These are phyloP conservation scores for Serilophus lunatus DNA, from an alignment of 2,113 vertebrate genomes.

Conservation along the genomic window DNA sequence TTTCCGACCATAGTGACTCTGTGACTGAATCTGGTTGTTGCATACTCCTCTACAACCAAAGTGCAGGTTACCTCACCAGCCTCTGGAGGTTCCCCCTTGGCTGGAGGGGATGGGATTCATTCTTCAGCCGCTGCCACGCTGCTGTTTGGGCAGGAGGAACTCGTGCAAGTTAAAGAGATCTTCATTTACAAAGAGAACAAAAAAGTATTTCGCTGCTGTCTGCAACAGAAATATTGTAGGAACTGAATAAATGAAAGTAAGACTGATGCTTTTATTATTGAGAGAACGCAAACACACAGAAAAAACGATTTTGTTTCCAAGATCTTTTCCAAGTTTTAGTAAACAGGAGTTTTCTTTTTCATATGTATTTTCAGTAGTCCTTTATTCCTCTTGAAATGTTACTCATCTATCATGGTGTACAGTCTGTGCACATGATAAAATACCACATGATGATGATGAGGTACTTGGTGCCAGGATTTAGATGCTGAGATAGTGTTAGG, in stretches of 20 bases:
- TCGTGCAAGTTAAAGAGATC: too few relatives aligned
- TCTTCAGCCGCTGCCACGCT: background rate
- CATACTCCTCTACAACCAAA: slow-evolving; percentile 81
- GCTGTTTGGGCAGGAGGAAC: background rate
- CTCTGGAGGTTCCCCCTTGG: background rate
- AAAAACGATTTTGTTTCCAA: too few relatives aligned
- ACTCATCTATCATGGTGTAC: background rate
- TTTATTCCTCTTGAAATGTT: background rate
- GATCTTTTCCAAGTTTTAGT: background rate
- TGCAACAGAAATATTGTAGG: background rate
- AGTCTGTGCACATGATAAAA: background rate
- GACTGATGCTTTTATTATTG: background rate
- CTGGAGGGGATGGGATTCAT: background rate
- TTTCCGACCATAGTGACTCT: background rate
- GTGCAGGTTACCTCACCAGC: slow-evolving; percentile 81
- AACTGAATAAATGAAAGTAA: background rate
- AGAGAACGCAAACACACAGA: background rate
- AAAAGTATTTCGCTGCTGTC: background rate
- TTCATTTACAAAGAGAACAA: background rate
- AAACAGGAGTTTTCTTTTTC: background rate
- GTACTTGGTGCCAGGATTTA: too few relatives aligned
- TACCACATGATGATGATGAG: background rate
- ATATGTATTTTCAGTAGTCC: background rate
- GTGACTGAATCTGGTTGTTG: slow-evolving; percentile 57
- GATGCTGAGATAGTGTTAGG: too few relatives aligned